Percentiles rank a stretch among this genome's conserved stretches.
phyloP scores from a whole-genome alignment of 2,113 vertebrate species.

The Phoxinus phoxinus region DNA sequence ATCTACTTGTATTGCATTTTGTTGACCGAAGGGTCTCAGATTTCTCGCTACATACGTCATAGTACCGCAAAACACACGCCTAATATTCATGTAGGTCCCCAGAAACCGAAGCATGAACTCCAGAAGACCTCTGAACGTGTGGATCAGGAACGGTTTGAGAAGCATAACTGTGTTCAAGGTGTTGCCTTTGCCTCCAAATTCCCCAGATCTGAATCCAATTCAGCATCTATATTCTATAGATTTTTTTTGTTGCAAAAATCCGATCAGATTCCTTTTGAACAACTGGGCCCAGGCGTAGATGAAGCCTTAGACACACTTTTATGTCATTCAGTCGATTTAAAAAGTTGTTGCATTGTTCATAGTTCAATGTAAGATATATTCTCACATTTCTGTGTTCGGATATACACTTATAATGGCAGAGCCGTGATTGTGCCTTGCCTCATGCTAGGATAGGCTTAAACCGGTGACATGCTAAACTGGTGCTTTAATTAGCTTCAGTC shows the following conservation, averaged over 20 bases:
- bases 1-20: not conserved
- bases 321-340: not conserved
- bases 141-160: not conserved
- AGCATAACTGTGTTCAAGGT: too few species aligned
- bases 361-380: conserved; percentile 25
- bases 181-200: too few species aligned
- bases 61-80: not conserved
- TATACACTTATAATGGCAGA: conserved; percentile 40
- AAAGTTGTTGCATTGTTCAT: not conserved
- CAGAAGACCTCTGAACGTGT: not conserved
- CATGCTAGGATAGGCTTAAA: conserved; percentile 25
- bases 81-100: not conserved
- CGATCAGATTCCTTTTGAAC: too few species aligned
- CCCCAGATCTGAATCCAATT: too few species aligned
- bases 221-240: too few species aligned
- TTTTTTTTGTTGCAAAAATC: too few species aligned
- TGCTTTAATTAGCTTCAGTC: conserved; percentile 32
- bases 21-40: not conserved
- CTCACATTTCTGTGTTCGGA: conserved; percentile 9
- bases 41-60: not conserved
- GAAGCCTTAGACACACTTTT: not conserved
- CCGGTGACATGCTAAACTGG: conserved; percentile 19
- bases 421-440: conserved; percentile 50
- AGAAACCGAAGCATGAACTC: not conserved
- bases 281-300: not conserved